Base-by-base conservation (phyloP, 2,113 vertebrate species). In the Neopipo cinnamomea region DNA sequence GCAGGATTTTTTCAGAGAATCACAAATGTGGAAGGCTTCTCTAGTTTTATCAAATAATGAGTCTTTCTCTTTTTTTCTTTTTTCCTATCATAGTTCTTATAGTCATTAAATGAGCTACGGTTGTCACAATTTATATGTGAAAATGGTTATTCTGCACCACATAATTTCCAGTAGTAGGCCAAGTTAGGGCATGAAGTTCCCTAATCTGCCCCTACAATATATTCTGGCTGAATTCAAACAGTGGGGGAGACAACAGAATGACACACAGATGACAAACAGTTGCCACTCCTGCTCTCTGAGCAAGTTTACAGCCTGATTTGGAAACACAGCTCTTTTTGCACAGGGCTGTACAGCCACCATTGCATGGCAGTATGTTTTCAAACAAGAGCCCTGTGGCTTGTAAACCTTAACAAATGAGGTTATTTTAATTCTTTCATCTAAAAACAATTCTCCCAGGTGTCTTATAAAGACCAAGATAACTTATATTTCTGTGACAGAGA, bases 351-450 rank as follows among this genome's bases (percentile, higher is more conserved):
- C 50, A 77, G 23, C 68, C 1, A 24, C 41, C 30, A 33, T 0
- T 9, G 39, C 61, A 15, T 2, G 9, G 85, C 4, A 68, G 74
- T 11, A 75, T 0, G 0, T 6, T 70, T 18, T 58, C 71, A 73
- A 75, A 90, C 85, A 91, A 67, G 71, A 94, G 55, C 90, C n/a
- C 41, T 35, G 68, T 53, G 76, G 67, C 59, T 90, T 88, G 55
- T 66, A 95, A 96, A 80, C 75, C 55, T 74, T 49, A 86, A 93
- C 53, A 94, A 80, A 91, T 27, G 25, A 92, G 82, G 41, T 70
- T 41, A 63, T 89, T 93, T 88, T 92, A 96, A 95, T 95, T 84
- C 59, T 89, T 86, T 85, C 55, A 55, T 90, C 95, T 83, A 77
- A 93, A 94, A 86, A 63, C 59, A 95, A 67, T 92, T 52, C 65